Base-by-base conservation (phyloP, 2,113 vertebrate species). In the Siphamia tubifer region DNA sequence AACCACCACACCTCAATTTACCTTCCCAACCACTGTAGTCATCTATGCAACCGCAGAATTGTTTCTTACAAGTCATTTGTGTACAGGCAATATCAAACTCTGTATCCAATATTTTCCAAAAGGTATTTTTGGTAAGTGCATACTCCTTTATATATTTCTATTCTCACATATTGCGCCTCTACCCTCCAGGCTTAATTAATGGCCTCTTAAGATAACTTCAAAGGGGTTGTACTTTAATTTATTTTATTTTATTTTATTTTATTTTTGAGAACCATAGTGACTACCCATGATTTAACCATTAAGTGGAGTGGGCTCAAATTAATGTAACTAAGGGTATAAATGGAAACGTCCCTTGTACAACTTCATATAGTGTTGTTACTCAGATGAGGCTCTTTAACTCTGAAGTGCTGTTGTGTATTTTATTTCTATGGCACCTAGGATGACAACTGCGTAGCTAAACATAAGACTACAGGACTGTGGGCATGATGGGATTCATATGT, bases 31-130 rank as follows among this genome's bases (percentile, higher is more conserved):
- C 51, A 74, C 66, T 75, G 36, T 60, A 47, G 62, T 77, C 76
- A 74, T 85, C 89, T 90, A 90, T 90, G 89, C 89, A 90, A 89
- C 56, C 13, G 34, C 82, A 77, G 75, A 61, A 74, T 74, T 69
- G 35, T 69, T 79, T 74, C 60, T 68, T 75, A 67, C 49, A 17
- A 49, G 23, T 61, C 30, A 28, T 60, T 52, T 28, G 73, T 74
- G 27, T 31, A 75, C 44, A 76, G 67, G 74, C 61, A 81, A 81
- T 61, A 68, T 52, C 44, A 67, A 66, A 71, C 36, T 70, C 32
- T 0, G 47, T 72, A 58, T 75, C 61, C 43, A 40, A 78, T 68
- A 66, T 70, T 84, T 86, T 83, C 58, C 70, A 76, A 60, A 72
- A 55, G 48, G 51, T 82, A 81, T 88, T 84, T 84, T 85, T 82